Evolutionary conservation across 2,888 invertebrate species (phyloP).

Genomic region (Chrysina gloriosa): DNA sequence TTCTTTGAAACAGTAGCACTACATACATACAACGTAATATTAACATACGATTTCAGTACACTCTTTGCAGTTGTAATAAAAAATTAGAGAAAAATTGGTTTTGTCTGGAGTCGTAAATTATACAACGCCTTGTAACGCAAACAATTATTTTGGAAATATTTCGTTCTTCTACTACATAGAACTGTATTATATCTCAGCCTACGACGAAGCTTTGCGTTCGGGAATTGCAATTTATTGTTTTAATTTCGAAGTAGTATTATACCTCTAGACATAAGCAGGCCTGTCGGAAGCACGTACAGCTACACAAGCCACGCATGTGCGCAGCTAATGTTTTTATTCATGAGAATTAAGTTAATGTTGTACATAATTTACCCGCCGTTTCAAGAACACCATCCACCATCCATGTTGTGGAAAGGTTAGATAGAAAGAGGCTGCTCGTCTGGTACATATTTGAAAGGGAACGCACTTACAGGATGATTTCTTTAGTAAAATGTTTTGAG

Average conservation of each 20-base stretch:
- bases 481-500: too few species aligned
- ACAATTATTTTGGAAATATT: constrained; percentile 12
- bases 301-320: constrained; percentile 31
- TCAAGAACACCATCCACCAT: constrained; percentile 5
- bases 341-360: constrained; percentile 38
- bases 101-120: background rate
- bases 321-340: constrained; percentile 38
- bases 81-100: background rate
- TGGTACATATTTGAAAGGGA: constrained; percentile 17
- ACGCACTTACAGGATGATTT: too few species aligned
- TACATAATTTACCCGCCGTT: constrained; percentile 34
- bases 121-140: background rate
- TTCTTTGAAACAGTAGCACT: too few species aligned
- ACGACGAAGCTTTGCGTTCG: constrained; percentile 22
- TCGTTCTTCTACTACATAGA: background rate
- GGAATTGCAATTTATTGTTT: constrained; percentile 37
- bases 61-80: too few species aligned
- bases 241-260: constrained; percentile 36
- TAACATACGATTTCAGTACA: too few species aligned
- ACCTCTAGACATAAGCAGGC: constrained; percentile 20
- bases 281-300: constrained; percentile 19
- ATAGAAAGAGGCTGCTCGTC: constrained; percentile 16
- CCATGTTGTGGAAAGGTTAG: constrained; percentile 26
- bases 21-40: too few species aligned
- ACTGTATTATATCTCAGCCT: constrained; percentile 23